These are phyloP conservation scores for Campoletis raptor DNA, from an alignment of 2,888 invertebrate species.

Conservation along the genomic window DNA sequence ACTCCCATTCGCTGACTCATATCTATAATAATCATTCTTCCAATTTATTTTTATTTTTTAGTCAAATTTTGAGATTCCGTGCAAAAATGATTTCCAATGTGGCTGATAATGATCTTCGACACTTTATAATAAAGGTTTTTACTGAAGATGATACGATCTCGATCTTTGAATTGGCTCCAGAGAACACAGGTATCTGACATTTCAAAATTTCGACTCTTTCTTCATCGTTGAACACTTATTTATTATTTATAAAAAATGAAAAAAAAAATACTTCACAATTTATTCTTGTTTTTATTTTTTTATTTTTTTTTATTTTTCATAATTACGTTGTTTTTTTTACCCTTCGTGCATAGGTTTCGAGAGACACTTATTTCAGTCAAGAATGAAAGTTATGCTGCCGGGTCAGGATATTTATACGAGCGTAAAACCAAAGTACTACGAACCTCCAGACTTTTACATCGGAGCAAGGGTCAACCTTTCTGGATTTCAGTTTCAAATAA, in stretches of 20 bases:
- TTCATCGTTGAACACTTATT: background rate
- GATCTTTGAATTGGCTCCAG: constrained; percentile 91
- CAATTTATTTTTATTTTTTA: constrained; percentile 77
- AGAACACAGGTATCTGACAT: constrained; percentile 88
- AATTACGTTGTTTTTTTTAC: constrained; percentile 21
- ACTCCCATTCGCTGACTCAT: constrained; percentile 24
- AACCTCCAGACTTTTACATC: constrained; percentile 93
- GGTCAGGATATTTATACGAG: constrained; percentile 90
- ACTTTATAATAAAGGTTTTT: constrained; percentile 93
- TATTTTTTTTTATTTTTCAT: background rate
- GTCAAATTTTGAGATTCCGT: constrained; percentile 92
- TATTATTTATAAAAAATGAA: background rate
- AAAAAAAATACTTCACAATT: background rate
- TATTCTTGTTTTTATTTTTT: background rate
- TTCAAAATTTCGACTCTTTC: constrained; percentile 7
- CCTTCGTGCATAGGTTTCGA: constrained; percentile 83
- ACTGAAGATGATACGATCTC: constrained; percentile 94
- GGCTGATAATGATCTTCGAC: constrained; percentile 88
- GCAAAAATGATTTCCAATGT: constrained; percentile 91
- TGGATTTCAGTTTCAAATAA: constrained; percentile 91
- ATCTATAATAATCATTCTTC: constrained; percentile 41
- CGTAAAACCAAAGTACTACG: constrained; percentile 91
- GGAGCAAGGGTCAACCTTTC: constrained; percentile 92
- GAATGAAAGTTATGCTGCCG: constrained; percentile 90
- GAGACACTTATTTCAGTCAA: constrained; percentile 87